These are phyloP conservation scores for Copsychus sechellarum DNA, from an alignment of 2,113 vertebrate genomes.

Conservation along the genomic window DNA sequence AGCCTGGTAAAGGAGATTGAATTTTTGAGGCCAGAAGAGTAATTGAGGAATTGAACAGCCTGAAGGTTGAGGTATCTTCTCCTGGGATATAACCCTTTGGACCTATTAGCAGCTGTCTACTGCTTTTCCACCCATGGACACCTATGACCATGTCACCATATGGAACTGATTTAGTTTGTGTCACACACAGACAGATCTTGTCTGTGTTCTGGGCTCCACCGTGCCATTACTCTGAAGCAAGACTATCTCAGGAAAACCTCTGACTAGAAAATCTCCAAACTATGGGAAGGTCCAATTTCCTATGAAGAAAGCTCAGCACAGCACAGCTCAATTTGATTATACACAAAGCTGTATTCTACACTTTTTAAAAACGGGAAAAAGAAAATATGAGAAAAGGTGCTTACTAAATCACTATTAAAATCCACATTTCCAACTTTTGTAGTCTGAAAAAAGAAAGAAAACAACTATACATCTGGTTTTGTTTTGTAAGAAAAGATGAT, in stretches of 20 bases:
- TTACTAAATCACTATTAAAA: not conserved
- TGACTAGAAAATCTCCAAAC: not conserved
- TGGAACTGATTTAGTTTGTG: not conserved
- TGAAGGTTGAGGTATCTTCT: not conserved
- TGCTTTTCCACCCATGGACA: constrained; percentile 1
- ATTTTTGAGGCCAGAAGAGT: constrained; percentile 42
- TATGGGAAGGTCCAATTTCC: not conserved
- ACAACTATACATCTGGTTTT: not conserved
- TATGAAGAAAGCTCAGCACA: not conserved
- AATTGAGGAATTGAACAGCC: constrained; percentile 46
- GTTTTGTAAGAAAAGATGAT: not conserved
- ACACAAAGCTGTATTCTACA: not conserved
- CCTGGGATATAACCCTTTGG: not conserved
- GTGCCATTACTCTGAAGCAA: not conserved
- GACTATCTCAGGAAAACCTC: not conserved
- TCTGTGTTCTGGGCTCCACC: rapidly evolving
- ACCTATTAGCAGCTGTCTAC: constrained; percentile 18
- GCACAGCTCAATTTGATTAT: not conserved
- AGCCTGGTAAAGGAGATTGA: constrained; percentile 35
- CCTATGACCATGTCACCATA: not conserved
- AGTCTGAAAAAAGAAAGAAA: not conserved
- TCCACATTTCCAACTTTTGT: not conserved
- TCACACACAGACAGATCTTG: rapidly evolving
- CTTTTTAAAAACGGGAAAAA: too few relatives aligned
- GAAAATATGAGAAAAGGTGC: too few relatives aligned